Conservation (phyloP, 2,888 invertebrate species). For the Leptopilina myrica region DNA sequence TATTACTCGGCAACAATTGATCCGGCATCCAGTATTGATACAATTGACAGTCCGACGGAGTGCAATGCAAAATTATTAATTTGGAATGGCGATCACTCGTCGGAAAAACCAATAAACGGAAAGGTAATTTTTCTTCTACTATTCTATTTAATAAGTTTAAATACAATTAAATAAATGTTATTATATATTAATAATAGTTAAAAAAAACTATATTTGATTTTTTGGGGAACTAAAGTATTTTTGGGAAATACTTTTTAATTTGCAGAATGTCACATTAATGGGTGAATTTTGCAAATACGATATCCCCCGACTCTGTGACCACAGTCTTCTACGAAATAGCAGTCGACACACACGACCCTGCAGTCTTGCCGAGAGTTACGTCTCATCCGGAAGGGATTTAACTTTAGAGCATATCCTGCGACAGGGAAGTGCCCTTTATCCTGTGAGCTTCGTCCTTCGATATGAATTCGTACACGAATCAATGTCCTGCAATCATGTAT, state of each 20-base stretch:
- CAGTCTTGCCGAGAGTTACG: slow-evolving; percentile 84
- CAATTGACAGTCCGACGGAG: slow-evolving; percentile 82
- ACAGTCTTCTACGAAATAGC: slow-evolving; percentile 84
- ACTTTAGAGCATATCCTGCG: slow-evolving; percentile 86
- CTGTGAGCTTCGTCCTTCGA: slow-evolving; percentile 86
- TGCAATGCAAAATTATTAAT: slow-evolving; percentile 86
- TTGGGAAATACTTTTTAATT: slow-evolving; percentile 33
- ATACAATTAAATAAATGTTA: too few relatives aligned
- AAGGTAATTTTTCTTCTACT: slow-evolving; percentile 48
- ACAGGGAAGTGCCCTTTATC: slow-evolving; percentile 88
- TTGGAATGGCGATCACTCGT: slow-evolving; percentile 82
- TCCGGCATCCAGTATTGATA: slow-evolving; percentile 77
- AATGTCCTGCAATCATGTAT: slow-evolving; percentile 72
- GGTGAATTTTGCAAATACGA: slow-evolving; percentile 89
- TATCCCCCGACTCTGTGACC: slow-evolving; percentile 86
- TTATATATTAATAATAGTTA: too few relatives aligned
- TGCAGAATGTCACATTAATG: slow-evolving; percentile 77
- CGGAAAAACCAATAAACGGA: slow-evolving; percentile 49
- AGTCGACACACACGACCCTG: slow-evolving; percentile 86
- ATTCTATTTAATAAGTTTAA: too few relatives aligned
- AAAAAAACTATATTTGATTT: too few relatives aligned
- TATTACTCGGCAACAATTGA: slow-evolving; percentile 86
- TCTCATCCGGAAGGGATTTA: slow-evolving; percentile 85
- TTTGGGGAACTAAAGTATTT: too few relatives aligned
- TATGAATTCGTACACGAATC: slow-evolving; percentile 88